Evolutionary conservation across 2,113 vertebrate genomes (phyloP), one percentile per base, ranked within the genome.

Genomic region (Silurus meridionalis): DNA sequence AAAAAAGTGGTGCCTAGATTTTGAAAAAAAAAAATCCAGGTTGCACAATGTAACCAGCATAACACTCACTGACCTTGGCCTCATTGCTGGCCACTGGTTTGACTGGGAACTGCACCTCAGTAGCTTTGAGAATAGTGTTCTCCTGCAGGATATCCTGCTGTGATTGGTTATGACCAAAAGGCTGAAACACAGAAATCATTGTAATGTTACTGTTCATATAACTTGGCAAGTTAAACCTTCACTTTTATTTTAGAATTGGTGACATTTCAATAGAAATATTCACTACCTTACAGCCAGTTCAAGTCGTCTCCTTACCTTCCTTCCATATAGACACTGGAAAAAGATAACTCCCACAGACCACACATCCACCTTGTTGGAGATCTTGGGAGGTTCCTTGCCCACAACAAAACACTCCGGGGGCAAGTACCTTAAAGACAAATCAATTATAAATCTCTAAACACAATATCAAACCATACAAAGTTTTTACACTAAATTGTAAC

Each of bases 321-420:
- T 96, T 91, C 98, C 98, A 91, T 99, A 99, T 37, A 99, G 96
- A 96, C 98, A 99, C 92, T 99, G 98, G 94, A 99, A 99, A 95
- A 99, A 99, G 92, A 99, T 99, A 80, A 99, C 96, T 71, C 98
- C 98, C 81, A 99, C 97, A 61, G 98, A 99, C 98, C 98, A 99
- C 37, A 99, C 98, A 0, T 99, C 98, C 93, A 99, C 98, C 92
- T 99, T 99, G 93, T 99, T 99, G 91, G 98, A 99, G 94, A 99
- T 99, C 95, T 99, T 99, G 91, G 98, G 98, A 90, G 98, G 98
- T 89, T 99, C 98, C 94, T 99, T 99, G 86, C 98, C 98, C 90
- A 99, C 98, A 90, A 99, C 98, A 94, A 99, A 99, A 94, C 98
- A 99, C 85, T 99, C 98, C 72, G 98, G 98, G 91, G 98, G 98